phyloP scores from a whole-genome alignment of 2,113 vertebrate genomes.

The Clinocottus analis region DNA sequence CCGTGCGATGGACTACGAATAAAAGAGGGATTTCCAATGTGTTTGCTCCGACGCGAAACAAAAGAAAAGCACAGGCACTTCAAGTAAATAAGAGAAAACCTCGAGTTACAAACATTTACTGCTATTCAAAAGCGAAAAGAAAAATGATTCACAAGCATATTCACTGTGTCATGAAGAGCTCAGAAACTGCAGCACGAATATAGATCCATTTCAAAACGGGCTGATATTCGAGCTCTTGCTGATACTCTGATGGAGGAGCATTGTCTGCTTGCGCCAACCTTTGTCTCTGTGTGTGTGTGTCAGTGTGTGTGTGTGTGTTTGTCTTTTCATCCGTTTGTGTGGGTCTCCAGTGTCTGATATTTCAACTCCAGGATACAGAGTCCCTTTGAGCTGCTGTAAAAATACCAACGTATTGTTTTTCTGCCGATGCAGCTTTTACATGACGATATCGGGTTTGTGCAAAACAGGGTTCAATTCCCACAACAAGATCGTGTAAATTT shows the following conservation, averaged over 20 bases:
- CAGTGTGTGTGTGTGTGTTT: neutral
- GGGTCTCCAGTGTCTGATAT: slow-evolving; percentile 21
- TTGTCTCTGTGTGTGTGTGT: neutral
- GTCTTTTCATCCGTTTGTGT: slow-evolving; percentile 1
- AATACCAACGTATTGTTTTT: neutral
- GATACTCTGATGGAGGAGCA: slow-evolving; percentile 46
- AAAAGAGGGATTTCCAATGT: neutral
- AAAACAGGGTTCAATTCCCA: neutral
- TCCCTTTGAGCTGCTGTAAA: slow-evolving; percentile 1
- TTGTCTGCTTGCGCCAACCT: slow-evolving; percentile 44
- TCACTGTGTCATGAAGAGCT: neutral
- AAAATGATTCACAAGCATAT: neutral
- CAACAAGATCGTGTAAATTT: too few relatives aligned
- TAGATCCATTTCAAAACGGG: neutral
- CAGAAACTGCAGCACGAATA: neutral
- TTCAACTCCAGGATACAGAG: neutral
- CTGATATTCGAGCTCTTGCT: neutral
- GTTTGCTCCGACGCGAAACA: neutral
- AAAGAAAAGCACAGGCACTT: neutral
- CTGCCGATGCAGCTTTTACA: neutral
- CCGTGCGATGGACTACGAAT: too few relatives aligned
- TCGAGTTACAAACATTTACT: neutral
- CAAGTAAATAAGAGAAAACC: too few relatives aligned
- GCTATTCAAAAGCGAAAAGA: neutral
- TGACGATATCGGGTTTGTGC: neutral